These are phyloP conservation scores for Thryonomys swinderianus DNA, from an alignment of 2,113 vertebrate genomes.

Conservation along the genomic window DNA sequence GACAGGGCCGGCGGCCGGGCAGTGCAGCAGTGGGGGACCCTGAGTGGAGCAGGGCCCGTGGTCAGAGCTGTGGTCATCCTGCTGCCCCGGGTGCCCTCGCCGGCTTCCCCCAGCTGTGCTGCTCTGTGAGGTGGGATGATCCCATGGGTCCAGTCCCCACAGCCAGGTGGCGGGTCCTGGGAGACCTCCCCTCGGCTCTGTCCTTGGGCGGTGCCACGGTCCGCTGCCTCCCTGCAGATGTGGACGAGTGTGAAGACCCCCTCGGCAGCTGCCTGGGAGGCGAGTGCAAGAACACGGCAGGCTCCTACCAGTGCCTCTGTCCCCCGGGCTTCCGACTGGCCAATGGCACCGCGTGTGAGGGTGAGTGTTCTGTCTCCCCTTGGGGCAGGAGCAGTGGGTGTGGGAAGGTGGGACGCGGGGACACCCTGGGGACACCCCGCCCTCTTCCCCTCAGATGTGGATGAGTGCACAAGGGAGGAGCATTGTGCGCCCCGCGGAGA, in stretches of 20 bases:
- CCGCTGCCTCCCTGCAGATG: conserved; percentile 81
- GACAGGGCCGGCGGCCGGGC: neutral
- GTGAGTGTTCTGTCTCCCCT: conserved; percentile 64
- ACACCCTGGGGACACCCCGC: neutral
- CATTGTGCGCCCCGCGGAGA: conserved; percentile 93
- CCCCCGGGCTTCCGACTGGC: conserved; percentile 85
- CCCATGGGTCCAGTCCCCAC: neutral
- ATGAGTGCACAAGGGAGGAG: conserved; percentile 92
- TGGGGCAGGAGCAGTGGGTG: neutral
- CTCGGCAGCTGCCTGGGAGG: conserved; percentile 84
- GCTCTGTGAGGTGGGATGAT: neutral
- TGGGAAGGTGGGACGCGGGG: neutral
- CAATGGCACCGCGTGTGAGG: conserved; percentile 82
- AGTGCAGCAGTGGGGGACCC: neutral
- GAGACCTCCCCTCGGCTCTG: neutral
- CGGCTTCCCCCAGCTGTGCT: neutral
- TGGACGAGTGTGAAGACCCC: conserved; percentile 87
- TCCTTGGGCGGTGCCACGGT: neutral
- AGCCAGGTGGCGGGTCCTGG: neutral
- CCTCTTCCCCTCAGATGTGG: conserved; percentile 88
- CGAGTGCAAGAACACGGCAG: conserved; percentile 87
- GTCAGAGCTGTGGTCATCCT: neutral
- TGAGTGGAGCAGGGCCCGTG: neutral
- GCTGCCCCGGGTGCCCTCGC: neutral
- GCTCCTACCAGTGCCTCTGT: conserved; percentile 90